These are phyloP conservation scores for Nannobrachium achirus DNA, from an alignment of 2,113 vertebrate species.

Conservation along the genomic window DNA sequence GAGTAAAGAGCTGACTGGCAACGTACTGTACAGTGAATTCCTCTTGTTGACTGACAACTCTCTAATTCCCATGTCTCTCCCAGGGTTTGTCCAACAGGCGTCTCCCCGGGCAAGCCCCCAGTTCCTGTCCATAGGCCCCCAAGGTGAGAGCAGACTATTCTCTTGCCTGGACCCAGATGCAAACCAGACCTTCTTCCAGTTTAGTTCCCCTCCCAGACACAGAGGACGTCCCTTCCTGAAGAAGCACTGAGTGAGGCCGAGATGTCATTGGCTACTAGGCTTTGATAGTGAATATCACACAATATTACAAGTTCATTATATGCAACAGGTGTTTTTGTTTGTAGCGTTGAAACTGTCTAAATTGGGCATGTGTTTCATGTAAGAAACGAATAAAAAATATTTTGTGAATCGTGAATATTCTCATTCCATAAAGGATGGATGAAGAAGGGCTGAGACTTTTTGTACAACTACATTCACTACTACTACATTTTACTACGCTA, in stretches of 20 bases:
- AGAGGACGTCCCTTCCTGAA: slow-evolving; percentile 41
- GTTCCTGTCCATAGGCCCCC: slow-evolving; percentile 48
- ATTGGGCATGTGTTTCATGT: too few species aligned
- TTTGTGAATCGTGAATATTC: too few species aligned
- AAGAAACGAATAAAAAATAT: too few species aligned
- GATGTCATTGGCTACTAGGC: not conserved
- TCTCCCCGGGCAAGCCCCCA: slow-evolving; percentile 65
- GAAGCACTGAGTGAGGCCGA: slow-evolving; percentile 59
- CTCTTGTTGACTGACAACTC: slow-evolving; percentile 37
- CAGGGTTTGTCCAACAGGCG: slow-evolving; percentile 53
- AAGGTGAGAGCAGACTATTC: slow-evolving; percentile 67
- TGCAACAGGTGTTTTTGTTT: too few species aligned
- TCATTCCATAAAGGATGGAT: too few species aligned
- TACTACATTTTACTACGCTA: too few species aligned
- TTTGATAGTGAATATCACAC: not conserved
- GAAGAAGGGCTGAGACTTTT: too few species aligned
- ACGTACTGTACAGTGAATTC: too few species aligned
- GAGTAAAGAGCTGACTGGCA: slow-evolving; percentile 43
- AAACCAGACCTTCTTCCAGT: slow-evolving; percentile 73
- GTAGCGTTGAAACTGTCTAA: too few species aligned
- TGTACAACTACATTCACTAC: too few species aligned
- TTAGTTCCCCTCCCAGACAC: slow-evolving; percentile 69
- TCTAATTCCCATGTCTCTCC: slow-evolving; percentile 31
- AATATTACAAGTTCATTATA: not conserved
- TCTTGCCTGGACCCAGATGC: slow-evolving; percentile 66